Base-by-base conservation (phyloP, 2,888 invertebrate species). In the Drosophila kuntzei region DNA sequence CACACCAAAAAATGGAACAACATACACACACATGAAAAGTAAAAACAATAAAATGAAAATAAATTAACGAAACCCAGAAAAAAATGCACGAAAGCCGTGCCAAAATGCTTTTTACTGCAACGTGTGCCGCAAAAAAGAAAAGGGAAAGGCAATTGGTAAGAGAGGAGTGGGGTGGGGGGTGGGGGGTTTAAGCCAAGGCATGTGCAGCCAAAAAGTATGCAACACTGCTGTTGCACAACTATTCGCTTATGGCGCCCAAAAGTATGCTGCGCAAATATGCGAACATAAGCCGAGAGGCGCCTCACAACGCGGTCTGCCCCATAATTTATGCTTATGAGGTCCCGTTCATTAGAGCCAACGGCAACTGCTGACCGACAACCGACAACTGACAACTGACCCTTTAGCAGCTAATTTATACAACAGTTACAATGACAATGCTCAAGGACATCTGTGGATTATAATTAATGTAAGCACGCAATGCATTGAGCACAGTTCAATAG, bases 21-120 rank as follows among this genome's bases (percentile, higher is more conserved):
- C 37, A 36, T 44, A 68, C 63, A 76, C 49, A 61, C 29, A 60
- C 51, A 67, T 53, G 62, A 51, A 70, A 51, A 60, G 44, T 54
- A 71, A 83, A 76, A 77, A 73, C 69, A 78, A 82, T 77, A 86
- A 80, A 70, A 70, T 64, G 62, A 84, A 80, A 80, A 87, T 80
- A 84, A 87, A 87, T 77, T 73, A 82, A 84, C 64, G 71, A 68
- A 70, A 71, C 53, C 64, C 37, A 57, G 36, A 44, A 67, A 71
- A 69, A 66, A 76, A 62, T 58, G 50, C 65, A 54, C 44, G 63
- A 72, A 72, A 78, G 55, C 55, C 69, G 61, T 72, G 87, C 87
- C 82, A 81, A 87, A 85, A 83, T 79, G 72, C 76, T 84, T 87
- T 82, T 84, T 74, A 79, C 83, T 82, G 86, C 87, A 84, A 53